These are phyloP conservation scores for Elanoides forficatus DNA, from an alignment of 2,113 vertebrate genomes.

Conservation along the genomic window DNA sequence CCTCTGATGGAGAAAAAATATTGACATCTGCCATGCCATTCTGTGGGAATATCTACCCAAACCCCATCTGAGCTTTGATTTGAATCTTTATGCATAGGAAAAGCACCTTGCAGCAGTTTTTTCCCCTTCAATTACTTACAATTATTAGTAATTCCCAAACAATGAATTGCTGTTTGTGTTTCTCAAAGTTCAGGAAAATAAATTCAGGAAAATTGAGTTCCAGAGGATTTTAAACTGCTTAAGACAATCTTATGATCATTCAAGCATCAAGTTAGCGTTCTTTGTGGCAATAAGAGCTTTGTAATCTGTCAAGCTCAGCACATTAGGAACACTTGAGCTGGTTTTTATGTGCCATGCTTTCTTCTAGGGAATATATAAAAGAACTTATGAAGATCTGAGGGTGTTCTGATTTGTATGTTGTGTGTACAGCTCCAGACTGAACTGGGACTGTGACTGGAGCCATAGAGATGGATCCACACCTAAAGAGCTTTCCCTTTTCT, in stretches of 20 bases:
- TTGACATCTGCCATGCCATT: background rate
- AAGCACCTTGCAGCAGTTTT: background rate
- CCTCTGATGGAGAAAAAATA: background rate
- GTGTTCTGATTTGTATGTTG: background rate
- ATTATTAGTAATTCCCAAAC: background rate
- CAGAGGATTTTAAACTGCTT: background rate
- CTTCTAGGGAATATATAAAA: background rate
- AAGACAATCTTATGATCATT: background rate
- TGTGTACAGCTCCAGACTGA: background rate
- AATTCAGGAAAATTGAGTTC: background rate
- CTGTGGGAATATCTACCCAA: background rate
- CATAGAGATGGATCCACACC: background rate
- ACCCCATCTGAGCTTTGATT: background rate
- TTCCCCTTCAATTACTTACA: background rate
- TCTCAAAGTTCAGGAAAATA: background rate
- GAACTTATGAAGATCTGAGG: background rate
- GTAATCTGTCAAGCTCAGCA: background rate
- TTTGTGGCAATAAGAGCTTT: background rate
- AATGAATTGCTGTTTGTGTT: background rate
- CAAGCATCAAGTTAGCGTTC: background rate
- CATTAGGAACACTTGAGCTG: background rate
- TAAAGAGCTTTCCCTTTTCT: background rate
- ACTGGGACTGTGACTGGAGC: background rate
- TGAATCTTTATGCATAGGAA: background rate
- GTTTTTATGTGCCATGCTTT: background rate